Evolutionary conservation across 23 tunicate species (phyloP).

Genomic region (Corella eumyota): DNA sequence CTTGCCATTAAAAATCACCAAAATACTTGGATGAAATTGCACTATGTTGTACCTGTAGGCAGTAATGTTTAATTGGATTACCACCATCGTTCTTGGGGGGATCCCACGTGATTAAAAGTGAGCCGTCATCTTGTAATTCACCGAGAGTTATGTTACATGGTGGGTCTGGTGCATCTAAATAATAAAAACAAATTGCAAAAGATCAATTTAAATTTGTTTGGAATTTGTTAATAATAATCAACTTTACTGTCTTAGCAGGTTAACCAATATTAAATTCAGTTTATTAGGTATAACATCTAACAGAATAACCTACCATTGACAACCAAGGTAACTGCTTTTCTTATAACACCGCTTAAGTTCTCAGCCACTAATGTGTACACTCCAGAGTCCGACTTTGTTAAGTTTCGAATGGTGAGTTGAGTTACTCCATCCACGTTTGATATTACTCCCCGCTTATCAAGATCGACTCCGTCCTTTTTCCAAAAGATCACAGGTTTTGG

Average conservation of each 20-base stretch:
- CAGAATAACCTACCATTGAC: conserved; percentile 35
- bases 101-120: conserved; percentile 63
- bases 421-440: conserved; percentile 54
- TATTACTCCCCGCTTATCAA: conserved; percentile 72
- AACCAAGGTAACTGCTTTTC: conserved; percentile 26
- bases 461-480: conserved; percentile 69
- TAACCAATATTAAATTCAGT: background rate
- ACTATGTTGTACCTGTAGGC: conserved; percentile 96
- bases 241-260: background rate
- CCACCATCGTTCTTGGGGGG: conserved; percentile 88
- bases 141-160: conserved; percentile 91
- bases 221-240: background rate
- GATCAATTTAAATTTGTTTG: background rate
- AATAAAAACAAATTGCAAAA: background rate
- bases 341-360: conserved; percentile 62
- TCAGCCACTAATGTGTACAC: conserved; percentile 42
- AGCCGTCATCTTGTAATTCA: conserved; percentile 79
- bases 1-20: too few species aligned
- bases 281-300: background rate
- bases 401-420: conserved; percentile 66
- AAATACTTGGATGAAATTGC: too few species aligned
- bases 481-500: conserved; percentile 64
- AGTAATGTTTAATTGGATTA: conserved; percentile 74
- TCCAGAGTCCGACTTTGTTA: conserved; percentile 75
- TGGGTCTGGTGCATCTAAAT: conserved; percentile 84